Evolutionary conservation across 2,113 vertebrate genomes (phyloP).

Genomic region (Fregata magnificens): DNA sequence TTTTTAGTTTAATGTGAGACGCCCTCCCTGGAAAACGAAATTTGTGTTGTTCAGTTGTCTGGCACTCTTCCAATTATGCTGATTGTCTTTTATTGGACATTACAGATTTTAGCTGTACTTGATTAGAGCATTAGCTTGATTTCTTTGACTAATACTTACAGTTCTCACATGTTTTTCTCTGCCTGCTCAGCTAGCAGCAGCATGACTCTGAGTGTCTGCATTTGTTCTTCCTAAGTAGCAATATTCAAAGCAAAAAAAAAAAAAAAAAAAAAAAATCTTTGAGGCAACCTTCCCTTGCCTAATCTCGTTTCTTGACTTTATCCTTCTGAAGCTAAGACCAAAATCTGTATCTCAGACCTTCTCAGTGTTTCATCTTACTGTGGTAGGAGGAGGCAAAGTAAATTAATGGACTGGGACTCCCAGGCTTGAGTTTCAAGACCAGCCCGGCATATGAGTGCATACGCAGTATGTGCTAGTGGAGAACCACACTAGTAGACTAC

Average conservation of each 20-base stretch:
- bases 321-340: not conserved
- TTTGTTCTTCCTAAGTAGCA: not conserved
- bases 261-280: not conserved
- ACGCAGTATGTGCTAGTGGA: not conserved
- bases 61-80: not conserved
- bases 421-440: not conserved
- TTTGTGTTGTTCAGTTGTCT: not conserved
- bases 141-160: not conserved
- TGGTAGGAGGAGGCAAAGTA: not conserved
- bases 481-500: not conserved
- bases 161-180: not conserved
- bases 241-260: not conserved
- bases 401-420: not conserved
- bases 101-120: not conserved
- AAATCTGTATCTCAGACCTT: not conserved
- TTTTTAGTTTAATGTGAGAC: not conserved
- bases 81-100: not conserved
- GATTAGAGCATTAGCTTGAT: conserved; percentile 7
- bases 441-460: not conserved
- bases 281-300: not conserved
- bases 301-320: not conserved
- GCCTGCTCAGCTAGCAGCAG: conserved; percentile 2
- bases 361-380: not conserved
- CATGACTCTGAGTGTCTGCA: not conserved
- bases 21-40: not conserved